Percentiles rank a stretch among this genome's conserved stretches.
Conservation (phyloP, 2,888 invertebrate genomes). For the Sialis fuliginosa region DNA sequence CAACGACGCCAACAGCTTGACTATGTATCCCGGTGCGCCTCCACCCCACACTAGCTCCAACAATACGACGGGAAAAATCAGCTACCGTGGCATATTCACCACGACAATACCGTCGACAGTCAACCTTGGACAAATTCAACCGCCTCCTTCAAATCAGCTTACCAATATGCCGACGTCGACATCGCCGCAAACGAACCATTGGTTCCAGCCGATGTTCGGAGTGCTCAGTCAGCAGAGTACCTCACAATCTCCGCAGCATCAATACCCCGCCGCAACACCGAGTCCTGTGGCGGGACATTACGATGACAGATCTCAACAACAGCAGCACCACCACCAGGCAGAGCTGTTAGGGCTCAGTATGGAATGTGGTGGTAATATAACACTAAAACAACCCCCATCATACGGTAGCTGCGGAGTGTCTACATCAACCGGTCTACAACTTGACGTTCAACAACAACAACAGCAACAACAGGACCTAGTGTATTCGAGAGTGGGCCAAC, state of each 20-base stretch:
- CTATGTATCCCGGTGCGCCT: slow-evolving; percentile 32
- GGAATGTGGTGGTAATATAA: slow-evolving; percentile 32
- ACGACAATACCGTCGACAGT: slow-evolving; percentile 34
- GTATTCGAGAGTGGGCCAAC: slow-evolving; percentile 31
- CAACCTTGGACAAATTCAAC: slow-evolving; percentile 21
- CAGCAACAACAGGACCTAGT: slow-evolving; percentile 35
- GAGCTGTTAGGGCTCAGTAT: slow-evolving; percentile 40
- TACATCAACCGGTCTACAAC: slow-evolving; percentile 22
- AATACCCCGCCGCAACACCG: slow-evolving; percentile 26
- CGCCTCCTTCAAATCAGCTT: slow-evolving; percentile 24
- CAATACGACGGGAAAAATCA: slow-evolving; percentile 22
- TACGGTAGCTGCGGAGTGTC: slow-evolving; percentile 33
- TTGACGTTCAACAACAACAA: slow-evolving; percentile 28
- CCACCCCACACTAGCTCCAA: slow-evolving; percentile 13
- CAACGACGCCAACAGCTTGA: slow-evolving; percentile 47
- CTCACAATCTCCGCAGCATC: slow-evolving; percentile 37
- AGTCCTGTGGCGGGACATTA: slow-evolving; percentile 25
- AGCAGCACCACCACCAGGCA: slow-evolving; percentile 21
- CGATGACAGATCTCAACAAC: slow-evolving; percentile 44
- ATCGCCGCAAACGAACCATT: slow-evolving; percentile 44
- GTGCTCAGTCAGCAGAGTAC: slow-evolving; percentile 37
- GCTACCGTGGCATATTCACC: slow-evolving; percentile 48
- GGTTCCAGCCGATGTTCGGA: slow-evolving; percentile 43
- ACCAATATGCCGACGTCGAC: slow-evolving; percentile 43
- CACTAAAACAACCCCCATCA: slow-evolving; percentile 44